phyloP scores from a whole-genome alignment of 2,888 invertebrate genomes.

The Lomographa bimaculata region DNA sequence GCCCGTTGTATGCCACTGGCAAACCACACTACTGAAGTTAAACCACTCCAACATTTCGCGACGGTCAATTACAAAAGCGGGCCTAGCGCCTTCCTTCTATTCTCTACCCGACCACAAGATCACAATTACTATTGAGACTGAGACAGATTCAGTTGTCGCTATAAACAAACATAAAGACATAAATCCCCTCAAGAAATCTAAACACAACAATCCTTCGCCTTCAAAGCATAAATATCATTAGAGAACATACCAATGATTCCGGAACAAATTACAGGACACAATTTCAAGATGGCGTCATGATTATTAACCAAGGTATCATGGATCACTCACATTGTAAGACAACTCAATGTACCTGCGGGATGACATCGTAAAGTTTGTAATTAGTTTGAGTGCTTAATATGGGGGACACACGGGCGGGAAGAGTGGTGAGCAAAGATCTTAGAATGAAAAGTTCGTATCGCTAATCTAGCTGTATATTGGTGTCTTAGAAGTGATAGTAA shows the following conservation, averaged over 20 bases:
- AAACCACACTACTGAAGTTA: too few relatives aligned
- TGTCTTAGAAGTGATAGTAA: too few relatives aligned
- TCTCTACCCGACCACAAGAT: too few relatives aligned
- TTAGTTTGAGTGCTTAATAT: constrained; percentile 55
- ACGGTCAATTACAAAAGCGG: too few relatives aligned
- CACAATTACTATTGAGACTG: too few relatives aligned
- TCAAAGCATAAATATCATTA: constrained; percentile 26
- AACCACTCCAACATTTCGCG: too few relatives aligned
- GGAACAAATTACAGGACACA: constrained; percentile 25
- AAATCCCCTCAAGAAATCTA: constrained; percentile 1
- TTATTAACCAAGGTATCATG: constrained; percentile 42
- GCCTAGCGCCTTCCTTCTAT: too few relatives aligned
- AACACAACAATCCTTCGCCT: too few relatives aligned
- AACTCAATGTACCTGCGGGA: constrained; percentile 53
- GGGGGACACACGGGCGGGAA: constrained; percentile 37
- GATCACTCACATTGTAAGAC: constrained; percentile 51
- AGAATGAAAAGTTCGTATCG: background rate
- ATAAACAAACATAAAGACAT: too few relatives aligned
- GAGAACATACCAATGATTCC: constrained; percentile 15
- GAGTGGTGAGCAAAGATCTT: background rate
- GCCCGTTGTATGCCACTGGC: too few relatives aligned
- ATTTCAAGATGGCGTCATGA: constrained; percentile 43
- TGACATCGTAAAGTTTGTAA: constrained; percentile 61
- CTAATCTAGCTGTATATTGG: too few relatives aligned
- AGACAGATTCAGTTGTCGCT: too few relatives aligned